A percentile compares a stretch with the other conserved stretches of the same genome.
phyloP scores from a whole-genome alignment of 2,113 vertebrate genomes.

The Struthio camelus region DNA sequence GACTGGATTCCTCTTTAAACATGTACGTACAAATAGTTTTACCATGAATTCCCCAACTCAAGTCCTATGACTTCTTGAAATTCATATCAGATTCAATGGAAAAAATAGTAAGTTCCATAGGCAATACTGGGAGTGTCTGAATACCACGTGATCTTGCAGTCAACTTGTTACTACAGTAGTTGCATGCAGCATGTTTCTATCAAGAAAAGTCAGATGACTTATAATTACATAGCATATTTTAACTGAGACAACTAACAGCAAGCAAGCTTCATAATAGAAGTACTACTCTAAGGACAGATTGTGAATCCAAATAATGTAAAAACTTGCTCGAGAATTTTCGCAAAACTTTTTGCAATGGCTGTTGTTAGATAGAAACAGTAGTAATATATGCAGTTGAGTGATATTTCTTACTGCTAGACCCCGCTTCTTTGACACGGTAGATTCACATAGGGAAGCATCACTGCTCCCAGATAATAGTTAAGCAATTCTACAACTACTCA shows the following conservation, averaged over 20 bases:
- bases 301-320: neutral
- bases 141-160: neutral
- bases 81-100: neutral
- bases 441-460: neutral
- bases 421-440: neutral
- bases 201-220: neutral
- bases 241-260: neutral
- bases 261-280: neutral
- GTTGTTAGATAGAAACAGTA: neutral
- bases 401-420: neutral
- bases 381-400: neutral
- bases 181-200: accelerated
- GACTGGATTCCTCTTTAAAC: neutral
- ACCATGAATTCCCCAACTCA: neutral
- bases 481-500: neutral
- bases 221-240: neutral
- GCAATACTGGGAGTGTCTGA: neutral
- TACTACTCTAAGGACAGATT: neutral
- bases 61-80: neutral
- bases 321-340: neutral
- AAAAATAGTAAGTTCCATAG: neutral
- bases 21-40: neutral
- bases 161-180: neutral
- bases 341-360: neutral
- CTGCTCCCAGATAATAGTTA: neutral